These are phyloP conservation scores for Homarus americanus DNA, from an alignment of 1,140 invertebrate species.

Conservation along the genomic window DNA sequence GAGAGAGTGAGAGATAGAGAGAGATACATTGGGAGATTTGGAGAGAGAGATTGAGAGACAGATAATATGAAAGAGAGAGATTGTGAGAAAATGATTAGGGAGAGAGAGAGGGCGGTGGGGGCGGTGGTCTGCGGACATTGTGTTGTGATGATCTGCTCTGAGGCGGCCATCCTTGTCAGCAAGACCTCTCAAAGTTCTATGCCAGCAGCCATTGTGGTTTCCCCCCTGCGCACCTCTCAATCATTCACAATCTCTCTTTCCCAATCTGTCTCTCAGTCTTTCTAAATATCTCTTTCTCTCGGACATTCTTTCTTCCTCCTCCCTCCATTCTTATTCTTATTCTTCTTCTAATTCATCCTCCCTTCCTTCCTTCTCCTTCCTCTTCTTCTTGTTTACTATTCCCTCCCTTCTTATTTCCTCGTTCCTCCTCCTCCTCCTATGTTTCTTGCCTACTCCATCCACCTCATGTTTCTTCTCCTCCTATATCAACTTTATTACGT, in stretches of 20 bases:
- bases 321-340: background rate
- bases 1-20: background rate
- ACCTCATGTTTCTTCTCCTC: background rate
- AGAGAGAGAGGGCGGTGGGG: background rate
- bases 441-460: background rate
- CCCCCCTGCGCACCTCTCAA: background rate
- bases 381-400: background rate
- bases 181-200: too few relatives aligned
- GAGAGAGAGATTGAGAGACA: background rate
- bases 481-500: background rate
- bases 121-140: background rate
- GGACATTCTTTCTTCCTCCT: background rate
- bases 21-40: background rate
- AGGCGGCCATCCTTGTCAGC: background rate
- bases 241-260: too few relatives aligned
- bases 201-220: background rate
- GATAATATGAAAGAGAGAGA: background rate
- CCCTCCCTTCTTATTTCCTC: background rate
- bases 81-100: background rate
- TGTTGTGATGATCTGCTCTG: background rate
- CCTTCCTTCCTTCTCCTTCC: background rate
- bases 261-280: background rate
- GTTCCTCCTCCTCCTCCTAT: background rate
- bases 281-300: background rate
- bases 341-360: too few relatives aligned